Conservation (phyloP, 2,113 vertebrate species). For the Percina caprodes region DNA sequence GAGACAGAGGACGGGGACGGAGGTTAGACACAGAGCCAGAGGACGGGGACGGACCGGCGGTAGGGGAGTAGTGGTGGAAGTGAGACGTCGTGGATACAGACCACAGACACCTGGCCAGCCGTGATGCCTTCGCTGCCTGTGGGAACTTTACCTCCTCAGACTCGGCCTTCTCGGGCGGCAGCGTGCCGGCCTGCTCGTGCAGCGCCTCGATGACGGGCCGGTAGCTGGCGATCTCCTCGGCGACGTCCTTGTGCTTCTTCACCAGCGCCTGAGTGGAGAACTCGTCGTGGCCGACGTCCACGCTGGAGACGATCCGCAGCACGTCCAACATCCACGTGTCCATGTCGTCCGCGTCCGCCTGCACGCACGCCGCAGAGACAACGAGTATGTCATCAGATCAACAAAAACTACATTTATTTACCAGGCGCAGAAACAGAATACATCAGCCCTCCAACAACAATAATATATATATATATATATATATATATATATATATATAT, state of each 20-base stretch:
- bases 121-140: not conserved
- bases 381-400: no score
- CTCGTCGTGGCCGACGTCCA: slow-evolving; percentile 95
- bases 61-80: no score
- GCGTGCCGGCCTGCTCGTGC: slow-evolving; percentile 90
- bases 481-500: no score
- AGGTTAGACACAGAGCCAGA: no score
- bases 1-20: no score
- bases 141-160: slow-evolving; percentile 84
- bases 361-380: not conserved
- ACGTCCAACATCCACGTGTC: slow-evolving; percentile 98
- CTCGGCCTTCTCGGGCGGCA: slow-evolving; percentile 85
- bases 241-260: slow-evolving; percentile 98
- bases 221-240: slow-evolving; percentile 94
- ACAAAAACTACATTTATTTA: no score
- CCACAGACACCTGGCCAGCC: no score
- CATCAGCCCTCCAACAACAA: no score
- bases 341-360: slow-evolving; percentile 93
- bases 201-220: slow-evolving; percentile 92
- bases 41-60: no score
- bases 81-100: no score
- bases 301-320: slow-evolving; percentile 95
- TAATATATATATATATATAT: no score
- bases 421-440: no score
- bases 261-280: slow-evolving; percentile 98